Evolutionary conservation across 2,113 vertebrate genomes (phyloP).

Genomic region (Lamprotornis superbus): DNA sequence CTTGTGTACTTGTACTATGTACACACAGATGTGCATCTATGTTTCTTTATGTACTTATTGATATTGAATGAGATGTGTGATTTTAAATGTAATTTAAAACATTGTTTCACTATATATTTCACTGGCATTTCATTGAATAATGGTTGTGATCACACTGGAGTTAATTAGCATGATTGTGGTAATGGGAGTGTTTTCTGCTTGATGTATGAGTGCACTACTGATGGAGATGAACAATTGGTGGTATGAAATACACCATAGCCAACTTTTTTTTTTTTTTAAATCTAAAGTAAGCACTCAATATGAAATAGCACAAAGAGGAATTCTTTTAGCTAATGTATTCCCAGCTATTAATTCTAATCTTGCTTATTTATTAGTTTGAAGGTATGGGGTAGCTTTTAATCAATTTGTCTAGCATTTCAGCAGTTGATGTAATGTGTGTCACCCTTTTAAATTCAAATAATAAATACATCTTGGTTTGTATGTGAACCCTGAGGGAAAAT

Average conservation of each 20-base stretch:
- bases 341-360: conserved; percentile 7
- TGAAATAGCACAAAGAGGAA: background rate
- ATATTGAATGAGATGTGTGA: background rate
- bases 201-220: background rate
- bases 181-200: background rate
- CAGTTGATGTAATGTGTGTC: background rate
- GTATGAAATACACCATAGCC: background rate
- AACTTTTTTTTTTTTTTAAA: background rate
- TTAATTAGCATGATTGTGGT: background rate
- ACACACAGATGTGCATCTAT: rapidly evolving
- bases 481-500: background rate
- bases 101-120: background rate
- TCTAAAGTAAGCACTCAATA: background rate
- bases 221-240: background rate
- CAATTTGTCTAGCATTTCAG: background rate
- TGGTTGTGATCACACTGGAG: background rate
- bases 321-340: background rate
- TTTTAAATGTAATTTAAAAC: background rate
- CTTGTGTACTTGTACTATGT: background rate
- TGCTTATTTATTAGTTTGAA: conserved; percentile 9
- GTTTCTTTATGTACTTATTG: background rate
- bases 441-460: conserved; percentile 8
- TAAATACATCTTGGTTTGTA: background rate
- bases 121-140: background rate
- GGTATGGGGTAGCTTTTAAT: background rate